These are phyloP conservation scores for Drosophila quadrilineata DNA, from an alignment of 1,140 invertebrate species.

Conservation along the genomic window DNA sequence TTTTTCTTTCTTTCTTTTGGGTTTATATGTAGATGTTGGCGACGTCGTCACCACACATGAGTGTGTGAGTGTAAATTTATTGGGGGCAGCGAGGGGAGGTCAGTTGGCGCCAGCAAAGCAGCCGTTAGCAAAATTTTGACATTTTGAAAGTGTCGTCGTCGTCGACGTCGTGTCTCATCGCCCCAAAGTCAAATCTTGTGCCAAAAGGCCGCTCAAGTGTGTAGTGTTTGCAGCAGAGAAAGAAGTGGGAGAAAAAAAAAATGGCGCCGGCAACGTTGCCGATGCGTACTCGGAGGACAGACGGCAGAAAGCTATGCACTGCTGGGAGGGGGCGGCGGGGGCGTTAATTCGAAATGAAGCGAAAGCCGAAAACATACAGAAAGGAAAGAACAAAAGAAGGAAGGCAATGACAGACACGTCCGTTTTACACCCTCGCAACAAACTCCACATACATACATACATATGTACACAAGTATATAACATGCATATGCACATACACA, in stretches of 20 bases:
- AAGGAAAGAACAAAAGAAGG: slow-evolving; percentile 62
- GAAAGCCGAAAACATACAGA: slow-evolving; percentile 27
- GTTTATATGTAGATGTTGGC: slow-evolving; percentile 34
- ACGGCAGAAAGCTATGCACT: too few relatives aligned
- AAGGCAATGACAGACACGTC: slow-evolving; percentile 68
- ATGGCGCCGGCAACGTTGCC: background rate
- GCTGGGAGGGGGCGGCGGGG: background rate
- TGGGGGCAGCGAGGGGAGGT: slow-evolving; percentile 1
- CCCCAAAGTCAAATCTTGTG: background rate
- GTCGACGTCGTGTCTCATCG: too few relatives aligned
- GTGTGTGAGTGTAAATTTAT: background rate
- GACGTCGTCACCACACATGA: slow-evolving; percentile 4
- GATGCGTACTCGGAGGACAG: too few relatives aligned
- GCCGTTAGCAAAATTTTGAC: slow-evolving; percentile 56
- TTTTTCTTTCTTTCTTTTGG: too few relatives aligned
- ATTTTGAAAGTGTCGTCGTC: slow-evolving; percentile 38
- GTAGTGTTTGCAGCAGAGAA: background rate
- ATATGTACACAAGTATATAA: background rate
- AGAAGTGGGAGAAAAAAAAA: background rate
- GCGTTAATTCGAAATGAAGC: slow-evolving; percentile 9
- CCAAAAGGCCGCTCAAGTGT: slow-evolving; percentile 24
- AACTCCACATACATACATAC: slow-evolving; percentile 25
- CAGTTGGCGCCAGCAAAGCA: slow-evolving; percentile 43
- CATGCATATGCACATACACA: slow-evolving; percentile 9
- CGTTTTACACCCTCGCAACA: slow-evolving; percentile 55